These are phyloP conservation scores for Oryctes rhinoceros DNA, from an alignment of 1,140 invertebrate genomes.

Conservation along the genomic window DNA sequence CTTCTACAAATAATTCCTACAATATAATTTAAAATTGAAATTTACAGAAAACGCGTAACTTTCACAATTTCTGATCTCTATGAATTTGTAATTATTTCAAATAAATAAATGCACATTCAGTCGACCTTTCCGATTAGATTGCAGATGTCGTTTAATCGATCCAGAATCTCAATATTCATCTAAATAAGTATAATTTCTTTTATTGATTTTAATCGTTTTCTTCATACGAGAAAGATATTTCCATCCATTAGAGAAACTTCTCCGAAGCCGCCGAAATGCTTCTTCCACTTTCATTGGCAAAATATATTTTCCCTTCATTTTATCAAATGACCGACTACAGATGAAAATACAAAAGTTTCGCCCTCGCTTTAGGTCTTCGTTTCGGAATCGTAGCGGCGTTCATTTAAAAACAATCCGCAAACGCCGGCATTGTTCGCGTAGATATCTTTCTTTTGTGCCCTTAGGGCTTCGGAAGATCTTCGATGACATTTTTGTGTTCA, in stretches of 20 bases:
- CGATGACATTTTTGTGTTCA: constrained; percentile 14
- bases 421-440: not conserved
- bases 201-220: too few species aligned
- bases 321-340: not conserved
- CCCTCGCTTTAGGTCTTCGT: not conserved
- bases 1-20: not conserved
- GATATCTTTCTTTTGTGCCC: constrained; percentile 17
- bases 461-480: not conserved
- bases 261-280: not conserved
- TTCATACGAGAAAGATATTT: too few species aligned
- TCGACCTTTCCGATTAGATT: too few species aligned
- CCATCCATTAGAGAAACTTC: not conserved
- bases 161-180: too few species aligned
- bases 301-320: not conserved
- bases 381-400: constrained; percentile 12
- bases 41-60: not conserved
- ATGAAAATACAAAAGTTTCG: constrained; percentile 11
- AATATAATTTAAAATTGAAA: constrained; percentile 13
- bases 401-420: constrained; percentile 10
- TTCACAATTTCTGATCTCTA: not conserved
- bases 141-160: too few species aligned
- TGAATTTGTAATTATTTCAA: not conserved
- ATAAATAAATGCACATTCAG: too few species aligned
- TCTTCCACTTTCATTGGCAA: not conserved
- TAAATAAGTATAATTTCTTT: too few species aligned